Conservation (phyloP, 2,888 invertebrate genomes). For the Hermaeophaga mercurialis region DNA sequence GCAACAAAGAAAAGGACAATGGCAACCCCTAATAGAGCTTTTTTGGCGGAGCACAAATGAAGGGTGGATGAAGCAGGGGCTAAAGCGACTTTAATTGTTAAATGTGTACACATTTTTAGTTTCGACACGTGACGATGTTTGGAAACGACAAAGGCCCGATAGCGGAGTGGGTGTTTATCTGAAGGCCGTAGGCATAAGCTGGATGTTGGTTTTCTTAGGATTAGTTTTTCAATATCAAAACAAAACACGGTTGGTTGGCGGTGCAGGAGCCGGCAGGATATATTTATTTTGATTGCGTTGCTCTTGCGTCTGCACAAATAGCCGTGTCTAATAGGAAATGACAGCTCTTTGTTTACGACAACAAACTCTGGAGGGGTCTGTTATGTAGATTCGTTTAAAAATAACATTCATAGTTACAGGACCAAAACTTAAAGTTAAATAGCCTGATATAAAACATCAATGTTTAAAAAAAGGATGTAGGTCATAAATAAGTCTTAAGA, state of each 20-base stretch:
- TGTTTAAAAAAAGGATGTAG: too few species aligned
- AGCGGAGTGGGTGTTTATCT: conserved; percentile 28
- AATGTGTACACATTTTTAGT: conserved; percentile 45
- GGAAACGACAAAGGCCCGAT: conserved; percentile 32
- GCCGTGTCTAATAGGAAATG: conserved; percentile 14
- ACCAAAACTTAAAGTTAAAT: too few species aligned
- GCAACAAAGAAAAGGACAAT: conserved; percentile 40
- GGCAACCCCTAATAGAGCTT: conserved; percentile 39
- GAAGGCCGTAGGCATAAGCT: conserved; percentile 19
- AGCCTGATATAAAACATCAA: too few species aligned
- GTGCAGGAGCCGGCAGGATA: conserved; percentile 18
- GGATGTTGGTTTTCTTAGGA: conserved; percentile 32
- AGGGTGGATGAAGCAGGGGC: conserved; percentile 40
- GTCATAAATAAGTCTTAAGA: too few species aligned
- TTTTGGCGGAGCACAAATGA: conserved; percentile 39
- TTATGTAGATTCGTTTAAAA: too few species aligned
- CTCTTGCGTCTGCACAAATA: conserved; percentile 18
- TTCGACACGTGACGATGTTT: conserved; percentile 48
- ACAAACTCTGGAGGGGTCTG: background rate
- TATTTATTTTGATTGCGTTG: conserved; percentile 29
- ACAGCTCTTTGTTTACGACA: conserved; percentile 6
- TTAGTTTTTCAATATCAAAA: conserved; percentile 33
- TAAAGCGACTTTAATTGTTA: conserved; percentile 53
- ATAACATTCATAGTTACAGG: too few species aligned
- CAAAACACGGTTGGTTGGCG: conserved; percentile 18